These are phyloP conservation scores for Acrocephalus scirpaceus DNA, from an alignment of 2,797 vertebrate species.

Conservation along the genomic window DNA sequence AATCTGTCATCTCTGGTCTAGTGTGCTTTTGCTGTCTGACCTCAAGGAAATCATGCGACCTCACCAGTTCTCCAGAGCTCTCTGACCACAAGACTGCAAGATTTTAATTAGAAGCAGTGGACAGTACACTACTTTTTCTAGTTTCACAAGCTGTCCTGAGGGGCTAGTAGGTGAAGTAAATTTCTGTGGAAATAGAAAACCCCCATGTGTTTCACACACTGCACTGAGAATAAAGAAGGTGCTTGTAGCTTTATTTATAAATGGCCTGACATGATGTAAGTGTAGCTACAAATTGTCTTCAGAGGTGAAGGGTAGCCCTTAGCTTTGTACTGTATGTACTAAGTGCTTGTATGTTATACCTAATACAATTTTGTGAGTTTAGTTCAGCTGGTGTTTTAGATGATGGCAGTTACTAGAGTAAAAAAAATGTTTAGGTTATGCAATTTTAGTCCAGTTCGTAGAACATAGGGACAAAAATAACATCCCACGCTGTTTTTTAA, in stretches of 20 bases:
- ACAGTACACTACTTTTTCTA: neutral
- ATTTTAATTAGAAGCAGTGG: constrained; percentile 56
- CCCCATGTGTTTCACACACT: fast-evolving
- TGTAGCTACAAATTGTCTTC: neutral
- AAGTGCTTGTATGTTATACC: neutral
- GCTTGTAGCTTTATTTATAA: neutral
- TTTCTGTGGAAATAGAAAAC: neutral
- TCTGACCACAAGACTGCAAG: neutral
- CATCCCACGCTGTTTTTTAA: neutral
- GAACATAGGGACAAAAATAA: neutral
- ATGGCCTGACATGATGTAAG: neutral
- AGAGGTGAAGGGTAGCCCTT: neutral
- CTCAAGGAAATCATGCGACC: neutral
- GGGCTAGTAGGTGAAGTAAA: neutral
- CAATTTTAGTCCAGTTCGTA: neutral
- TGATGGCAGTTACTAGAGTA: neutral
- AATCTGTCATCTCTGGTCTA: neutral
- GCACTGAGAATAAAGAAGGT: neutral
- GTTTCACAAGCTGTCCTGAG: neutral
- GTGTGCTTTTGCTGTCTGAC: constrained; percentile 27
- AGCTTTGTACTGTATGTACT: neutral
- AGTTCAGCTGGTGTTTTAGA: neutral
- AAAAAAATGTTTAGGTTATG: neutral
- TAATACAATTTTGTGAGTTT: neutral
- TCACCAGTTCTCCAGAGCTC: neutral